Percentiles rank a stretch among this genome's conserved stretches.
These are phyloP conservation scores for Coregonus suidteri DNA, from an alignment of 2,797 vertebrate species.

Conservation along the genomic window DNA sequence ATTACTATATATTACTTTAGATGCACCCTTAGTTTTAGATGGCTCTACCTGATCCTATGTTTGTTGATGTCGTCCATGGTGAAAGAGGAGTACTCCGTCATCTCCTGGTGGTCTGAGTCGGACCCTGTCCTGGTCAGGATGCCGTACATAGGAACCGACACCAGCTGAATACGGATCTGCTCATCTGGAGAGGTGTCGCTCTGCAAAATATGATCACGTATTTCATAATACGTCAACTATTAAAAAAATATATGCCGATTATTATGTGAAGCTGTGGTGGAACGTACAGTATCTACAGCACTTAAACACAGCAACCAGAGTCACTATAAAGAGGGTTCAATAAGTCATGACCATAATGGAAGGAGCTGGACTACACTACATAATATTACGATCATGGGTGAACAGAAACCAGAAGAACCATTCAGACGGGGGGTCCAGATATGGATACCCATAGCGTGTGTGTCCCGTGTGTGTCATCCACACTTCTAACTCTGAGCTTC, in stretches of 20 bases:
- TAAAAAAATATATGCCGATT: not conserved
- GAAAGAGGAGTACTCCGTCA: slow-evolving; percentile 87
- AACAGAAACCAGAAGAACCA: no score
- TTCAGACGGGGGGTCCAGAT: no score
- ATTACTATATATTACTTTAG: no score
- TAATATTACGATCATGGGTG: no score
- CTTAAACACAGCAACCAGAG: not conserved
- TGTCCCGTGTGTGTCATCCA: no score
- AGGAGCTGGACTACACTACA: no score
- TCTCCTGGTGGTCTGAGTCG: slow-evolving; percentile 71
- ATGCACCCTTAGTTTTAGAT: no score
- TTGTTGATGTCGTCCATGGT: slow-evolving; percentile 91
- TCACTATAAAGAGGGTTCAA: not conserved
- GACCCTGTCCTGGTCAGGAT: slow-evolving; percentile 73
- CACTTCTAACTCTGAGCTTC: no score
- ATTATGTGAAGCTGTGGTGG: no score
- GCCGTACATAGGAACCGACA: slow-evolving; percentile 89
- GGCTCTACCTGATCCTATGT: slow-evolving; percentile 33
- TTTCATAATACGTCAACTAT: not conserved
- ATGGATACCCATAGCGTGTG: no score
- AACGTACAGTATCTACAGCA: not conserved
- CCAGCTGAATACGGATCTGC: slow-evolving; percentile 86
- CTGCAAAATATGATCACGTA: slow-evolving; percentile 41
- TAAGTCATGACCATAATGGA: no score
- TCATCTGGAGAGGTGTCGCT: slow-evolving; percentile 85